phyloP scores from a whole-genome alignment of 1,140 invertebrate species.

The Ceratina calcarata region DNA sequence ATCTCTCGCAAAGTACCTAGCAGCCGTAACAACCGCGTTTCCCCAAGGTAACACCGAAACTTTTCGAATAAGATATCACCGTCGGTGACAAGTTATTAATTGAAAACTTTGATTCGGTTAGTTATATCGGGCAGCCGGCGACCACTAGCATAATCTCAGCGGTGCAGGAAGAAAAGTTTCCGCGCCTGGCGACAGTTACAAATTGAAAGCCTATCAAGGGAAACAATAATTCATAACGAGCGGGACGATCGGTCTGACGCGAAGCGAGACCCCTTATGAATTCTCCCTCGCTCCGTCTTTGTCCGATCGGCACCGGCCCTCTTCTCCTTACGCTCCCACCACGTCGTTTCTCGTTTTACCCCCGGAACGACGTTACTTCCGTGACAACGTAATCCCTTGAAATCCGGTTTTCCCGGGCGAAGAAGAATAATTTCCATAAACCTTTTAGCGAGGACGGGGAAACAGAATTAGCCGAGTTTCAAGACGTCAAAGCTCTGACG shows the following conservation, averaged over 20 bases:
- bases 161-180: conserved; percentile 35
- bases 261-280: not conserved
- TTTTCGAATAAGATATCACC: conserved; percentile 50
- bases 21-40: conserved; percentile 23
- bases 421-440: conserved; percentile 64
- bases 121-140: conserved; percentile 14
- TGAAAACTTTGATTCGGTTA: conserved; percentile 62
- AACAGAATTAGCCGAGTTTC: conserved; percentile 58
- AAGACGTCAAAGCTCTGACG: conserved; percentile 37
- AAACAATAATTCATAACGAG: conserved; percentile 42
- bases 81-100: conserved; percentile 60
- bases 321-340: not conserved
- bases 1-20: conserved; percentile 7
- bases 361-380: conserved; percentile 33
- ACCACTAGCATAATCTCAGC: conserved; percentile 48
- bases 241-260: not conserved
- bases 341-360: conserved; percentile 6
- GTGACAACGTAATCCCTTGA: conserved; percentile 62
- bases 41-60: conserved; percentile 39
- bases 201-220: conserved; percentile 40
- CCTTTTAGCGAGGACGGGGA: conserved; percentile 62
- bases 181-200: conserved; percentile 3
- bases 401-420: conserved; percentile 52
- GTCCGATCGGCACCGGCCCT: not conserved
- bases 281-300: not conserved